phyloP scores from a whole-genome alignment of 2,797 vertebrate species.

The Manis pentadactyla region DNA sequence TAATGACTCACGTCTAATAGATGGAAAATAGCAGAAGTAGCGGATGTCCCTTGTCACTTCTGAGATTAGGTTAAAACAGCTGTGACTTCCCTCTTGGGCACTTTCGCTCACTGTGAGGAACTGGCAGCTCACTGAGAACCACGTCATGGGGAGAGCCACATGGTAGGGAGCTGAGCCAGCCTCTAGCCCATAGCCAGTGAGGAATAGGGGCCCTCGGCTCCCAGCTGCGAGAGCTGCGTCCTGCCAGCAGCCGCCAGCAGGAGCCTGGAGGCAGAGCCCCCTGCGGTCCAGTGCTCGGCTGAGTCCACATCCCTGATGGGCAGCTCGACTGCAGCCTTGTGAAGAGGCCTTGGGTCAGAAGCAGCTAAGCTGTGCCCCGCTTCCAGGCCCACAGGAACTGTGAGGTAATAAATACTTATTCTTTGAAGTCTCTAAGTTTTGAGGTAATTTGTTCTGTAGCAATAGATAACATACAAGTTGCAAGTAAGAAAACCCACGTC shows the following conservation, averaged over 20 bases:
- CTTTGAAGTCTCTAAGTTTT: not conserved
- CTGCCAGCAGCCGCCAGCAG: not conserved
- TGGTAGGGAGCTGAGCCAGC: not conserved
- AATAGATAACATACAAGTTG: not conserved
- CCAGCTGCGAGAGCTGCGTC: not conserved
- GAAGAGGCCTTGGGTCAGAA: not conserved
- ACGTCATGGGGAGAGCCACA: rapidly evolving
- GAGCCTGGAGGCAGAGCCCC: not conserved
- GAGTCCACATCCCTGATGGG: not conserved
- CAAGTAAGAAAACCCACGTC: not conserved
- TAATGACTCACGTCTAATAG: not conserved
- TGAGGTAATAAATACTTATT: not conserved
- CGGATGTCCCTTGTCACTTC: not conserved
- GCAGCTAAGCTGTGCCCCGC: not conserved
- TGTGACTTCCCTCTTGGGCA: not conserved
- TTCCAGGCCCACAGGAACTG: not conserved
- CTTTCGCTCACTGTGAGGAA: not conserved
- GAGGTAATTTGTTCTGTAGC: not conserved
- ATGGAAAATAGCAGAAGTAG: not conserved
- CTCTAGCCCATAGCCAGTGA: not conserved
- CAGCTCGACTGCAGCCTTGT: not conserved
- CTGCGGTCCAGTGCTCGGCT: not conserved
- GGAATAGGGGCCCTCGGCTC: not conserved
- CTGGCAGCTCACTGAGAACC: not conserved
- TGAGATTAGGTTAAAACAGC: not conserved